These are phyloP conservation scores for Pterocles burchelli DNA, from an alignment of 2,113 vertebrate genomes.

Conservation along the genomic window DNA sequence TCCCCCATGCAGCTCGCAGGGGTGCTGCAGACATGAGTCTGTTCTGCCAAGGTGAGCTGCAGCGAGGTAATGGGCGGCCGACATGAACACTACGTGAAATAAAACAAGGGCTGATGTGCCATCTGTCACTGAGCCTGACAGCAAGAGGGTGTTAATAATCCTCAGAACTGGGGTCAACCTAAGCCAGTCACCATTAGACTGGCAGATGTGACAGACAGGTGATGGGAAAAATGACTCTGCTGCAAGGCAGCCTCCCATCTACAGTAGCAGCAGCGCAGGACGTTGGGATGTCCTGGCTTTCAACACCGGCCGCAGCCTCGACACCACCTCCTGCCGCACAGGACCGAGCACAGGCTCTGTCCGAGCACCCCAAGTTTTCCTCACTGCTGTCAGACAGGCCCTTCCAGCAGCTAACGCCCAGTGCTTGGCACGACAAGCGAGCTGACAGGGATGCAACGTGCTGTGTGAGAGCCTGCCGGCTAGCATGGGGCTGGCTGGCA, in stretches of 20 bases:
- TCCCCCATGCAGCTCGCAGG: neutral
- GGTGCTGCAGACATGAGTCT: neutral
- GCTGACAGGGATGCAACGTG: neutral
- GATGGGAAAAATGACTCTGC: slow-evolving; percentile 10
- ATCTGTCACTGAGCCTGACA: slow-evolving; percentile 38
- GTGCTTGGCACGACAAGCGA: fast-evolving
- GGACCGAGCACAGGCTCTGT: neutral
- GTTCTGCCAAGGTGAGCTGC: neutral
- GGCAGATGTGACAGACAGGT: slow-evolving; percentile 32
- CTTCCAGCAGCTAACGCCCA: neutral
- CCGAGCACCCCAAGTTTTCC: neutral
- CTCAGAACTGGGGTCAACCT: slow-evolving; percentile 47
- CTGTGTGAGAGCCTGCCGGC: neutral
- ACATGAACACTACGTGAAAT: neutral
- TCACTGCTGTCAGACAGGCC: neutral
- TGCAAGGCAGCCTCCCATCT: neutral
- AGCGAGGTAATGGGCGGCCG: neutral
- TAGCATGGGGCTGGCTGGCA: neutral
- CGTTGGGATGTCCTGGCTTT: neutral
- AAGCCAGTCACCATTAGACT: slow-evolving; percentile 4
- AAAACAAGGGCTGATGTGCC: neutral
- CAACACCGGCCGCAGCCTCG: neutral
- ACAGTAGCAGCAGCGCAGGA: neutral
- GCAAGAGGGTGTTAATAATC: slow-evolving; percentile 42
- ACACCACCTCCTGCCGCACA: fast-evolving